Base-by-base conservation (phyloP, 1,140 invertebrate genomes). In the Sycobia sp. region DNA sequence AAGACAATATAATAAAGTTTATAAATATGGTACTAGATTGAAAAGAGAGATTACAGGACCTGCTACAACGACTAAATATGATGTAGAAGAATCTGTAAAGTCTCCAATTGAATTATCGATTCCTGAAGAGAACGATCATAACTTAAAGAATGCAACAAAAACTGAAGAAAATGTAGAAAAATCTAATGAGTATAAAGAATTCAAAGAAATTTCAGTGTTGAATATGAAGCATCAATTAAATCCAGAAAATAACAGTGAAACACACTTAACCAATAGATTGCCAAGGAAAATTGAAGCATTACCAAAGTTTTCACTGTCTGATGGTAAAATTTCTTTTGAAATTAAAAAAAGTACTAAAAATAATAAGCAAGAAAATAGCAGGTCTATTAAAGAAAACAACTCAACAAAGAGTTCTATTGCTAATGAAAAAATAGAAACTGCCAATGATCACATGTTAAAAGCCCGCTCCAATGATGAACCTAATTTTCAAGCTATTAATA, bases 241-340 rank as follows among this genome's bases (percentile, higher is more conserved):
- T 25, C 29, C 16, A 16, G 11, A 49, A 11, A 41, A 16, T 20
- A 18, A 20, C 14, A 11, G 41, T 1, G 43, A 49, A 32, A 7
- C 47, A 25, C n/a, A n/a, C n/a, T 11, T 29, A 36, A 27, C 22
- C 0, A 62, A 56, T 39, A 51, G 60, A 20, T 49, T 62, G 23
- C 60, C 59, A 18, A 62, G 32, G 25, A 50, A 60, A 62, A 53
- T 44, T 16, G 58, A 43, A 9, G 4, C 36, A 2, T 13, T 13
- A 13, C 9, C 10, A 1, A 61, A 61, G 16, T n/a, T n/a, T n/a
- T n/a, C n/a, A n/a, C n/a, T n/a, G n/a, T n/a, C n/a, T n/a, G n/a
- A n/a, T n/a, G n/a, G n/a, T n/a, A n/a, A n/a, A n/a, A n/a, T 18
- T 61, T 43, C 13, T 41, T 60, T 14, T 27, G n/a, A 59, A 25